Evolutionary conservation across 2,113 vertebrate species (phyloP), one percentile per base, ranked within the genome.

Genomic region (Dicerorhinus sumatrensis): DNA sequence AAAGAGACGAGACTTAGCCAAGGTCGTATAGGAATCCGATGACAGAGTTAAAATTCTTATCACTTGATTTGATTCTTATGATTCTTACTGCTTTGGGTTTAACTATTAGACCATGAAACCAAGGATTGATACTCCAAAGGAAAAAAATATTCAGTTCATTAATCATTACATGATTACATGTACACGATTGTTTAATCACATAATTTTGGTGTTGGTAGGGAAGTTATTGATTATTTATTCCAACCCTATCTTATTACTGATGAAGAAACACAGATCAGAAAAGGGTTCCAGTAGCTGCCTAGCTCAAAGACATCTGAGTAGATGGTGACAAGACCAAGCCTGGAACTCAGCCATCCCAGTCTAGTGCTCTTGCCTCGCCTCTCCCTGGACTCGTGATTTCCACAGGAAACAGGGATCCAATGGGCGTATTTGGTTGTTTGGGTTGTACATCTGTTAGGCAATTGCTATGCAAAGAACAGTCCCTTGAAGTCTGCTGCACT

Each of bases 121-220:
- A 21, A 93, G 67, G 29, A 89, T 60, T 77, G 8, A 83, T 88
- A 65, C 23, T 63, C 42, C 56, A 88, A 75, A 94, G 76, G 39
- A 20, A 70, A 92, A 36, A 60, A 20, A 54, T 27, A 56, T 3
- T 96, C 70, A 88, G 67, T 73, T 86, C 48, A 87, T 91, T 87
- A 88, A 70, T 39, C 42, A 93, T 94, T 91, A 65, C n/a, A 13
- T 51, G 42, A 42, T 42, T 42, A 42, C 42, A 42, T 4, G 42
- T 5, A 42, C 42, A 4, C 5, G 42, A 42, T 42, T 42, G 42
- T 81, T 86, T 83, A 79, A 82, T 86, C 73, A 82, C 2, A 83
- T 81, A 75, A 92, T 94, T 93, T 84, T 94, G 48, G 13, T 91
- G 36, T 69, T 95, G 60, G 63, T 84, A 76, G 65, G 51, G 65